Conservation (phyloP, 2,888 invertebrate species). For the Poecilobothrus nobilitatus region DNA sequence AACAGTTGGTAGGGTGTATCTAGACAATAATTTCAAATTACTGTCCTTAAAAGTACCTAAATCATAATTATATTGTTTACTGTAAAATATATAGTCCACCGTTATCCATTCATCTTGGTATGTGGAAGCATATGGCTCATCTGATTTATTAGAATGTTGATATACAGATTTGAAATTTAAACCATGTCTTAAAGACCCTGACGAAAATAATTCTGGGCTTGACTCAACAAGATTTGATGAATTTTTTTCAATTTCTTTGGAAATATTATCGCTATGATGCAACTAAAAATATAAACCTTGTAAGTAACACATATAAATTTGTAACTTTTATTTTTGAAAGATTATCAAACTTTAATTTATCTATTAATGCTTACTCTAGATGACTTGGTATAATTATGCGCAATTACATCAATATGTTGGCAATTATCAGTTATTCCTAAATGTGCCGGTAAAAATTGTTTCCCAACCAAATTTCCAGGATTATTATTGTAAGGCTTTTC, state of each 20-base stretch:
- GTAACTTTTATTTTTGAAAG: background rate
- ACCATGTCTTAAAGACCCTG: conserved; percentile 56
- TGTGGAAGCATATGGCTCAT: conserved; percentile 59
- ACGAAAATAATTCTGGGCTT: conserved; percentile 27
- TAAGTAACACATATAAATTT: background rate
- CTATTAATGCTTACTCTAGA: conserved; percentile 20
- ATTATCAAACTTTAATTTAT: no score
- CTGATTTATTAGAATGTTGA: conserved; percentile 43
- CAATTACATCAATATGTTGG: conserved; percentile 49
- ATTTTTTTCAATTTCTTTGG: background rate
- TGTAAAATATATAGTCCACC: conserved; percentile 89
- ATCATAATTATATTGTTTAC: conserved; percentile 35
- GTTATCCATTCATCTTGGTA: conserved; percentile 66
- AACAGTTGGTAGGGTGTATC: conserved; percentile 58
- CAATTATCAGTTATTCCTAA: conserved; percentile 53
- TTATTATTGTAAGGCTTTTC: conserved; percentile 15
- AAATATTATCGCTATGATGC: conserved; percentile 12
- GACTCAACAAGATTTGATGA: background rate
- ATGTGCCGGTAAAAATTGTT: conserved; percentile 31
- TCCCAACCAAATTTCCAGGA: conserved; percentile 17
- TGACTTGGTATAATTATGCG: conserved; percentile 43
- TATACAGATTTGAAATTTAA: conserved; percentile 65
- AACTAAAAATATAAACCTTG: conserved; percentile 11
- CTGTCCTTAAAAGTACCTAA: conserved; percentile 11
- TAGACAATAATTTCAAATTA: conserved; percentile 50